A percentile compares a stretch with the other conserved stretches of the same genome.
Evolutionary conservation across 2,113 vertebrate species (phyloP).

Genomic region (Alligator mississippiensis): DNA sequence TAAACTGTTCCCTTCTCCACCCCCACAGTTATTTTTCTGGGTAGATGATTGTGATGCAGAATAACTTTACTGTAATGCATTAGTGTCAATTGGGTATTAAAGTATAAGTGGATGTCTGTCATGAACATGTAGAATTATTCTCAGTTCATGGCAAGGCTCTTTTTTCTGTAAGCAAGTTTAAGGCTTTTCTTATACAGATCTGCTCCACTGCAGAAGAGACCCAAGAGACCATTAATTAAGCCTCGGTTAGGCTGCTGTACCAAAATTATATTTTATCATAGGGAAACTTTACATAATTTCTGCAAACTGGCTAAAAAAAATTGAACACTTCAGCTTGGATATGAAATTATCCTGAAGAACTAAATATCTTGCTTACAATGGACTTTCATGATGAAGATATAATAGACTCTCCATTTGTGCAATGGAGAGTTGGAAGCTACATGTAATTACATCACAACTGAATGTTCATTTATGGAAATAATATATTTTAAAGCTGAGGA

Average conservation of each 20-base stretch:
- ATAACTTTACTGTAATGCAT: background rate
- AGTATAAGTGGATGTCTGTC: background rate
- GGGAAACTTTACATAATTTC: slow-evolving; percentile 60
- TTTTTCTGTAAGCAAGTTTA: slow-evolving; percentile 40
- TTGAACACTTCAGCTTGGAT: slow-evolving; percentile 47
- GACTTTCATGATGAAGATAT: slow-evolving; percentile 34
- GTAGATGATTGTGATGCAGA: background rate
- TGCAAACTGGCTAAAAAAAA: slow-evolving; percentile 62
- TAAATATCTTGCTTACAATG: slow-evolving; percentile 40
- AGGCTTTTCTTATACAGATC: slow-evolving; percentile 28
- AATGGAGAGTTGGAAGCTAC: slow-evolving; percentile 10
- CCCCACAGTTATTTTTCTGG: background rate
- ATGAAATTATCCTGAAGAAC: slow-evolving; percentile 44
- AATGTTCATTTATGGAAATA: slow-evolving; percentile 52
- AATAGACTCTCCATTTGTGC: slow-evolving; percentile 14
- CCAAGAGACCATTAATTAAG: slow-evolving; percentile 50
- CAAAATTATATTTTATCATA: slow-evolving; percentile 52
- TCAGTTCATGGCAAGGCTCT: slow-evolving; percentile 25
- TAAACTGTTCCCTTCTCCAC: background rate
- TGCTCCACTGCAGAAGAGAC: slow-evolving; percentile 42
- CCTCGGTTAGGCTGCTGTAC: slow-evolving; percentile 36
- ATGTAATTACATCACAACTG: slow-evolving; percentile 47
- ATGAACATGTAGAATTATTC: background rate
- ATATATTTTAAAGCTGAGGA: slow-evolving; percentile 35
- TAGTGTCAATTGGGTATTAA: background rate